These are phyloP conservation scores for Dugesia japonica DNA, from an alignment of 2,888 invertebrate species.

Conservation along the genomic window DNA sequence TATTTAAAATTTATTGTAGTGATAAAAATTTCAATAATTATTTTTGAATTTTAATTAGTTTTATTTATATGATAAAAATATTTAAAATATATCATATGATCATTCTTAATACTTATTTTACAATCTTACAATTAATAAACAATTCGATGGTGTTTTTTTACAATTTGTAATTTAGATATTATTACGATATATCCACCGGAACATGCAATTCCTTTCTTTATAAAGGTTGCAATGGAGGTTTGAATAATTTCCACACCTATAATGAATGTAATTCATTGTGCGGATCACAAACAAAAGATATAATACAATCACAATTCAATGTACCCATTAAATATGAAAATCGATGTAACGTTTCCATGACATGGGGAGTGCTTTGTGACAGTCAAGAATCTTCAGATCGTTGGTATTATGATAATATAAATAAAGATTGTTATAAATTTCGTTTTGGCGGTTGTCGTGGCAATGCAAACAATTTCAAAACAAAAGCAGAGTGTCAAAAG, in stretches of 20 bases:
- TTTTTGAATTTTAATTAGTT: background rate
- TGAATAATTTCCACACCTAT: slow-evolving; percentile 1
- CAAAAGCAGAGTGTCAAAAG: slow-evolving; percentile 17
- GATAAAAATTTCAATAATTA: no score
- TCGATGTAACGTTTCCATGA: background rate
- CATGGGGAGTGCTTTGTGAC: background rate
- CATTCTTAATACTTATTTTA: no score
- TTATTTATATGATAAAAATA: background rate
- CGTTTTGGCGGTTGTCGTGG: slow-evolving; percentile 29
- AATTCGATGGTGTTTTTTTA: no score
- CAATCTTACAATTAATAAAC: no score
- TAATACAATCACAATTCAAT: background rate
- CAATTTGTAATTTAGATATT: slow-evolving; percentile 9
- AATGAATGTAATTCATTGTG: background rate
- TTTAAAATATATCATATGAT: no score
- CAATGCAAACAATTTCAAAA: slow-evolving; percentile 31
- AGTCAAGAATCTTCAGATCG: background rate
- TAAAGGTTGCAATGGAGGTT: background rate
- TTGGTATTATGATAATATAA: slow-evolving; percentile 29
- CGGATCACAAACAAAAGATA: background rate
- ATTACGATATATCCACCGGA: background rate
- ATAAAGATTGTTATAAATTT: slow-evolving; percentile 14
- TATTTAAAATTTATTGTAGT: no score
- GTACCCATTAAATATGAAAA: background rate
- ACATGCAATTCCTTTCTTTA: background rate